Base-by-base conservation (phyloP, 2,797 vertebrate species). In the Lates japonicus region DNA sequence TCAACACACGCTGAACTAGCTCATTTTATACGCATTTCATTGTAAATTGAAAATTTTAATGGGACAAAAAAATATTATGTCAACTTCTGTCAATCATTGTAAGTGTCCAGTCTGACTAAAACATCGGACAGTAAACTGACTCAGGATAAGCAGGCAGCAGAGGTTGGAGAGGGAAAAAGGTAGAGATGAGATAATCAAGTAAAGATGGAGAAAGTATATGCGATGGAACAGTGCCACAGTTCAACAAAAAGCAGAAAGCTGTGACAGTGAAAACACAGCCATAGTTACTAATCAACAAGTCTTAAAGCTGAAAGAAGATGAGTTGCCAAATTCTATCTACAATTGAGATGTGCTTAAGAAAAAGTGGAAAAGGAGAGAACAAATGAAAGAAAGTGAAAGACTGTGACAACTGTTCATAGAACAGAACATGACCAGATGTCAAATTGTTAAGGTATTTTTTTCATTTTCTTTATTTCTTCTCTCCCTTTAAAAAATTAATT, bases 361-460 rank as follows among this genome's bases (percentile, higher is more conserved):
- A 86, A 91, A 93, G 92, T 93, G 91, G 91, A 94, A 93, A 93
- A 90, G 90, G 90, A 92, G 90, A 93, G 91, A 91, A 94, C 87
- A 87, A 91, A 93, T 88, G 89, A 90, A 87, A 86, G 84, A 91
- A 90, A 90, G 93, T 92, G 93, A 94, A 94, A 93, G 93, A 94
- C 93, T 93, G 91, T 83, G 88, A 93, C 91, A 93, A 94, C 90
- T 93, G 93, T 94, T 92, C 90, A 90, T 87, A 84, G 92, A 93
- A 90, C 83, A 92, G 87, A 93, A 92, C 85, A 88, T 76, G 87
- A 92, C 91, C 93, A 93, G 91, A 94, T 93, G 94, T 93, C 94
- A 93, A 86, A 90, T 86, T 90, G 86, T 90, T 89, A 87, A 81
- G 86, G 81, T 82, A 68, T 81, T 87, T 88, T 85, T 72, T 64